Evolutionary conservation across 2,888 invertebrate species (phyloP).

Genomic region (Trachelus iudaicus): DNA sequence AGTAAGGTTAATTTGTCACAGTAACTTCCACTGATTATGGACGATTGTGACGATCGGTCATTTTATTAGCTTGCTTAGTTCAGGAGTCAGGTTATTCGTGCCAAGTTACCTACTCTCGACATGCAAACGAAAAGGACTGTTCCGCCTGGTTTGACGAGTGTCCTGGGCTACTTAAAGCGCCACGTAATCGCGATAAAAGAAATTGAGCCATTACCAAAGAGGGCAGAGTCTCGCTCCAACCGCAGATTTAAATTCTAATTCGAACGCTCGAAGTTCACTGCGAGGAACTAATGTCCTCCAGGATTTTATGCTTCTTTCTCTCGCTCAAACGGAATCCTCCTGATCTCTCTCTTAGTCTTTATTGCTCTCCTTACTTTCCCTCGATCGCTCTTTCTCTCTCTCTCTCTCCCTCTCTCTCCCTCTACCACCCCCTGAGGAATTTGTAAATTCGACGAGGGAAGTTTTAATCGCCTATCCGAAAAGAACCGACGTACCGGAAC

Average conservation of each 20-base stretch:
- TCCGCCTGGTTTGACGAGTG: slow-evolving; percentile 5
- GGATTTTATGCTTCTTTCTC: slow-evolving; percentile 11
- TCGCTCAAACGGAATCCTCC: neutral
- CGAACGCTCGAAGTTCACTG: slow-evolving; percentile 16
- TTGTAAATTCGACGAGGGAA: slow-evolving; percentile 56
- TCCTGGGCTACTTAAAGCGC: slow-evolving; percentile 9
- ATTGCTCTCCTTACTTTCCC: slow-evolving; percentile 19
- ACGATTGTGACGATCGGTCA: neutral
- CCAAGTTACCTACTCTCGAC: neutral
- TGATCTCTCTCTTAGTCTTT: neutral
- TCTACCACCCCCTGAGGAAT: slow-evolving; percentile 45
- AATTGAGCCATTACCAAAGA: slow-evolving; percentile 41
- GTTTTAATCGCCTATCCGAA: slow-evolving; percentile 57
- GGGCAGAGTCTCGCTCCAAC: slow-evolving; percentile 25
- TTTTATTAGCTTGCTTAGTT: neutral
- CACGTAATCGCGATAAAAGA: slow-evolving; percentile 33
- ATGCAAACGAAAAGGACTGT: neutral
- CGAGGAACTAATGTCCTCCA: slow-evolving; percentile 18
- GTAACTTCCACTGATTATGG: neutral
- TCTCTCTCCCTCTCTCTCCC: neutral
- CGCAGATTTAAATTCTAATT: slow-evolving; percentile 50
- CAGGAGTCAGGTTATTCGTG: neutral
- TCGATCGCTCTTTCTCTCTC: neutral
- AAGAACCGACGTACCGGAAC: neutral
- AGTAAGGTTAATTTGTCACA: neutral